A percentile compares a stretch with the other conserved stretches of the same genome.
Evolutionary conservation across 2,113 vertebrate genomes (phyloP).

Genomic region (Fregetta grallaria): DNA sequence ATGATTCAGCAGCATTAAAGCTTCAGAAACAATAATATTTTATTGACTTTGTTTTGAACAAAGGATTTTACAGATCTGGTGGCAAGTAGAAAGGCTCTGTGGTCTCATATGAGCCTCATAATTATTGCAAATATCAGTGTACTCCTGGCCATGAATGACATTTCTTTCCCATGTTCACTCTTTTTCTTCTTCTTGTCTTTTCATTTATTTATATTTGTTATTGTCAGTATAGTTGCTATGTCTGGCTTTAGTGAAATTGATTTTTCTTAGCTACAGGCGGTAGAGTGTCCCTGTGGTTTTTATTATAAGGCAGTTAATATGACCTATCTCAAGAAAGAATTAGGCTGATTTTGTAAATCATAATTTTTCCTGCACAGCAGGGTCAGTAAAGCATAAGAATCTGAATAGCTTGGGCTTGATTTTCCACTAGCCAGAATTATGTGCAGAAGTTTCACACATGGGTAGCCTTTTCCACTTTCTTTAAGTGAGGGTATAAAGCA

Average conservation of each 20-base stretch:
- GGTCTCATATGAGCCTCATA: background rate
- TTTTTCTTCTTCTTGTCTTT: background rate
- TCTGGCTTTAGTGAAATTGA: background rate
- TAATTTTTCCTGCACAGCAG: background rate
- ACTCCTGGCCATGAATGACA: background rate
- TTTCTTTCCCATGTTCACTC: background rate
- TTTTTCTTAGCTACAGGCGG: constrained; percentile 5
- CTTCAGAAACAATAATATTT: background rate
- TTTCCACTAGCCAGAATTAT: background rate
- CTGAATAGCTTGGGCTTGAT: background rate
- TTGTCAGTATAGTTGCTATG: background rate
- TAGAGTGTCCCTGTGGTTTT: background rate
- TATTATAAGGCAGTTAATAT: constrained; percentile 24
- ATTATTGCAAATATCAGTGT: background rate
- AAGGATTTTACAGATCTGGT: background rate
- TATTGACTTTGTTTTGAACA: constrained; percentile 20
- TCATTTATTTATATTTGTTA: constrained; percentile 46
- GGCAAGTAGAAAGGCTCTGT: background rate
- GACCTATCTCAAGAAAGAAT: constrained; percentile 11
- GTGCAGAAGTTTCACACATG: background rate
- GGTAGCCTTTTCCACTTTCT: background rate
- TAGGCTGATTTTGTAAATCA: constrained; percentile 18
- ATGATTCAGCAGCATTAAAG: background rate
- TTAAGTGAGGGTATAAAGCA: background rate
- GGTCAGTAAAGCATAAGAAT: background rate